Evolutionary conservation across 2,888 invertebrate species (phyloP), one percentile per base, ranked within the genome.

Genomic region (Dasysyrphus albostriatus): DNA sequence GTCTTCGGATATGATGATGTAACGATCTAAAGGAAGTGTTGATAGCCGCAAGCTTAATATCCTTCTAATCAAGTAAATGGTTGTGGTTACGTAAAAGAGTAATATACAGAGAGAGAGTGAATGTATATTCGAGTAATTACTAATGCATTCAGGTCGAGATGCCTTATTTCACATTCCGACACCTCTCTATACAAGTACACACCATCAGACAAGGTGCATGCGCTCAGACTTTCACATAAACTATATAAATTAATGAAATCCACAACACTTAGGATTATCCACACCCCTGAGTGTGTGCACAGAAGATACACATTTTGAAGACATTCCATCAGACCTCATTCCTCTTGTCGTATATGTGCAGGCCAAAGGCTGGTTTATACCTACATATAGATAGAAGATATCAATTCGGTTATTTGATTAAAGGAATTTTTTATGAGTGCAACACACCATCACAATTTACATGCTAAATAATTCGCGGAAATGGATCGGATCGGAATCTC

Each of bases 41-140:
- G 80, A 78, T 78, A 65, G 79, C 83, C 83, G 67, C 82, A 87
- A 83, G 78, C 87, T 83, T 63, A 78, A 83, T 74, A 87, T 75
- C 83, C 87, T 83, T 87, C 87, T 88, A 88, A 88, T 83, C 88
- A 88, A 88, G 83, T 88, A 83, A 83, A 80, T 88, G 83, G 80
- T 47, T 54, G 79, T 78, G 82, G 78, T 80, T 63, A 49, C 29
- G 58, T 69, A 39, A 69, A 49, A 56, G 49, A 42, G 58, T 44
- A 47, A n/a, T n/a, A 12, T 7, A 42, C 4, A 49, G 0, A 49
- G 67, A 34, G 67, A 19, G 58, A 54, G 34, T 37, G 47, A 16
- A 14, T n/a, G 73, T 58, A 32, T 47, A 67, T 69, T 56, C 37
- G 39, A 81, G 44, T 61, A 58, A 88, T 88, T 88, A 88, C 73